Evolutionary conservation across 1,140 invertebrate species (phyloP).

Genomic region (Drosophila busckii): DNA sequence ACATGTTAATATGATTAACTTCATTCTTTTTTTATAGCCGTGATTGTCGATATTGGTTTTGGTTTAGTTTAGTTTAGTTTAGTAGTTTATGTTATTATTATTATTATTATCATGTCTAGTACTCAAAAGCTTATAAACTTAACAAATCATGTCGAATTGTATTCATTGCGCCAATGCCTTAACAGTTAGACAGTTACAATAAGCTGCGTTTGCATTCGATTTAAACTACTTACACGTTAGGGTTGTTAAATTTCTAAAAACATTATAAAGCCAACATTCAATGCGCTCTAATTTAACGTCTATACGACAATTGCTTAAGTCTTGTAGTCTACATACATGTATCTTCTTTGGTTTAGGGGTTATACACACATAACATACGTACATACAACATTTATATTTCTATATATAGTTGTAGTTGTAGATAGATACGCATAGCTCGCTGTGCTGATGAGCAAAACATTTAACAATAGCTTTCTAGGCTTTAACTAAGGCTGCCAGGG

Average conservation of each 20-base stretch:
- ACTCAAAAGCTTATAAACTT: slow-evolving; percentile 16
- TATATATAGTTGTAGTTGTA: slow-evolving; percentile 15
- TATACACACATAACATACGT: slow-evolving; percentile 2
- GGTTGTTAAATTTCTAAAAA: slow-evolving; percentile 38
- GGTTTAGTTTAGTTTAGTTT: slow-evolving; percentile 25
- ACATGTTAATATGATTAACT: slow-evolving; percentile 48
- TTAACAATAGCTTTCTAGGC: slow-evolving; percentile 2
- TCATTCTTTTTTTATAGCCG: slow-evolving; percentile 39
- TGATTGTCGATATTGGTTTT: slow-evolving; percentile 70
- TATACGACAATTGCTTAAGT: slow-evolving; percentile 79
- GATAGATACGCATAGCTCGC: slow-evolving; percentile 2
- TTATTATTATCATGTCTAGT: slow-evolving; percentile 20
- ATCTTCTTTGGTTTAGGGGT: slow-evolving; percentile 22
- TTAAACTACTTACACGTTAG: slow-evolving; percentile 39
- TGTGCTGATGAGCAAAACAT: not conserved
- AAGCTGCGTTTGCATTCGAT: slow-evolving; percentile 27
- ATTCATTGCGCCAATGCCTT: no score
- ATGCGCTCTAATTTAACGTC: slow-evolving; percentile 78
- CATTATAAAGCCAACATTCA: slow-evolving; percentile 74
- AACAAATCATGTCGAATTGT: slow-evolving; percentile 8
- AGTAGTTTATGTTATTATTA: slow-evolving; percentile 16
- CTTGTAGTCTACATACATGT: slow-evolving; percentile 74
- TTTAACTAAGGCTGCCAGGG: slow-evolving; percentile 28
- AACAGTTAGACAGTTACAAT: no score
- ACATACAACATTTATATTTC: slow-evolving; percentile 24